These are phyloP conservation scores for Anabas testudineus DNA, from an alignment of 2,797 vertebrate genomes.

Conservation along the genomic window DNA sequence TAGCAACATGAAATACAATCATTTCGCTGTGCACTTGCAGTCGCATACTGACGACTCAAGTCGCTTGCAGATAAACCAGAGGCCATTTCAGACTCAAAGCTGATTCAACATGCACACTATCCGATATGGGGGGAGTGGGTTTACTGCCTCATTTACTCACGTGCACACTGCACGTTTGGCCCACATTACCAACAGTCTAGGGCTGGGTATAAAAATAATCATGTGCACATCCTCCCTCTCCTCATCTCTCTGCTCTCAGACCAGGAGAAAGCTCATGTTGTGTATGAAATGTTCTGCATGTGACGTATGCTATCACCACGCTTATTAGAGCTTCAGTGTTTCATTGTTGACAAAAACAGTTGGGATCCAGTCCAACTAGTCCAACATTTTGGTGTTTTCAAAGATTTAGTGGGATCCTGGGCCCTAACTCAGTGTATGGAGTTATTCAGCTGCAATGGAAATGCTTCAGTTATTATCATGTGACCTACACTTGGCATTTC, in stretches of 20 bases:
- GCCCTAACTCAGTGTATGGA: too few species aligned
- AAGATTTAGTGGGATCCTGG: too few species aligned
- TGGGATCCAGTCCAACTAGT: too few species aligned
- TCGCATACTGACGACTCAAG: slow-evolving; percentile 24
- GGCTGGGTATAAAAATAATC: slow-evolving; percentile 70
- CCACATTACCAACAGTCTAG: slow-evolving; percentile 65
- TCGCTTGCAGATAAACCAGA: slow-evolving; percentile 33
- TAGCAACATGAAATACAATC: background rate
- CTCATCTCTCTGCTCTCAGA: slow-evolving; percentile 41
- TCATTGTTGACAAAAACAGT: too few species aligned
- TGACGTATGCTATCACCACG: too few species aligned
- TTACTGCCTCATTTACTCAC: slow-evolving; percentile 57
- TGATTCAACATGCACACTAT: slow-evolving; percentile 56
- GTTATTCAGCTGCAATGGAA: too few species aligned
- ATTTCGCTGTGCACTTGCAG: slow-evolving; percentile 26
- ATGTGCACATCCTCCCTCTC: slow-evolving; percentile 48
- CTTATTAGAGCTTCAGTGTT: too few species aligned
- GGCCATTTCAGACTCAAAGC: slow-evolving; percentile 47
- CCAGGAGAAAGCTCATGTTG: slow-evolving; percentile 48
- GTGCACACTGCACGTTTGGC: slow-evolving; percentile 72
- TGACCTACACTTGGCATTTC: too few species aligned
- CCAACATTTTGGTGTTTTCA: too few species aligned
- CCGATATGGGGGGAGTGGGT: slow-evolving; percentile 28
- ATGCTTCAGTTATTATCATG: too few species aligned
- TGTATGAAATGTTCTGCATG: slow-evolving; percentile 38